Percentiles rank a stretch among this genome's conserved stretches.
Evolutionary conservation across 2,888 invertebrate species (phyloP).

Genomic region (Acrobeloides nanus): DNA sequence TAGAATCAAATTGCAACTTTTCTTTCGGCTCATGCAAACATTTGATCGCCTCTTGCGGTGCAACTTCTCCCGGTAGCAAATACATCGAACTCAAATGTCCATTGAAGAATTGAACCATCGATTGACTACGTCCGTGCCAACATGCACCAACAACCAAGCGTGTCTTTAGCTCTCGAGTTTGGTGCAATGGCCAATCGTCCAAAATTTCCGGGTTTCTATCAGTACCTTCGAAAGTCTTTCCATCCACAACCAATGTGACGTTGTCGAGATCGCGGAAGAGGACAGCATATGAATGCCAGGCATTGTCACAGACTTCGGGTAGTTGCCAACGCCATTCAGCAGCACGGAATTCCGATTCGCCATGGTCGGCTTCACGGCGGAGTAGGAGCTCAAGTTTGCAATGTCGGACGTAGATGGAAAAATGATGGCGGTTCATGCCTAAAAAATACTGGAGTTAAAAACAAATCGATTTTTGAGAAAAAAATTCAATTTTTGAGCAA

Average conservation of each 20-base stretch:
- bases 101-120: slow-evolving; percentile 79
- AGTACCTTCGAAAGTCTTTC: slow-evolving; percentile 55
- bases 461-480: too few species aligned
- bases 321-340: slow-evolving; percentile 98
- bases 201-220: slow-evolving; percentile 88
- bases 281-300: slow-evolving; percentile 96
- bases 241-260: slow-evolving; percentile 43
- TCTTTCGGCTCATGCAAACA: slow-evolving; percentile 77
- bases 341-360: slow-evolving; percentile 64
- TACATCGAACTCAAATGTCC: slow-evolving; percentile 83
- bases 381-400: slow-evolving; percentile 87
- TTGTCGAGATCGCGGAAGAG: slow-evolving; percentile 80
- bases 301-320: slow-evolving; percentile 86
- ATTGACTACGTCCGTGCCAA: slow-evolving; percentile 73
- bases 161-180: slow-evolving; percentile 76
- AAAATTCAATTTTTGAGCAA: too few species aligned
- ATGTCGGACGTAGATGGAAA: slow-evolving; percentile 90
- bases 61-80: slow-evolving; percentile 69
- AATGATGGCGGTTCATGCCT: slow-evolving; percentile 99
- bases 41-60: slow-evolving; percentile 67
- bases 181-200: slow-evolving; percentile 97
- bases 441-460: slow-evolving; percentile 28
- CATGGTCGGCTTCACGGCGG: slow-evolving; percentile 66
- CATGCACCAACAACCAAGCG: slow-evolving; percentile 90
- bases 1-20: slow-evolving; percentile 61